phyloP scores from a whole-genome alignment of 2,888 invertebrate species.

The Apotomis betuletana region DNA sequence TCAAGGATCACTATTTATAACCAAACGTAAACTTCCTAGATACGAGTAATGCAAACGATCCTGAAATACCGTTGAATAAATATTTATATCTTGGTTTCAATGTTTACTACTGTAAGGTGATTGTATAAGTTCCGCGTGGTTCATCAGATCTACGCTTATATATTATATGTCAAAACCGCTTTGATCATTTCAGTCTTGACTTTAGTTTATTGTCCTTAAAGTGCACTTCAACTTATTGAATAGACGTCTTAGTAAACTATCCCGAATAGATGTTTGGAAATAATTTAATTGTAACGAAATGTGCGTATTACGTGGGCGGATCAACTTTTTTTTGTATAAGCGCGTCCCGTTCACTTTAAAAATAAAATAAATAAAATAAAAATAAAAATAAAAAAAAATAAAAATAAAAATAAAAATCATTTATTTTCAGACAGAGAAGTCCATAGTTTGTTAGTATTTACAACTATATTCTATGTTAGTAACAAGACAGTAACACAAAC shows the following conservation, averaged over 20 bases:
- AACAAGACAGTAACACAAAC: too few relatives aligned
- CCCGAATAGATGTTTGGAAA: not conserved
- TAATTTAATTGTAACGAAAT: too few relatives aligned
- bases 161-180: not conserved
- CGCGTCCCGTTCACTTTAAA: too few relatives aligned
- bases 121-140: conserved; percentile 18
- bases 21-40: conserved; percentile 34
- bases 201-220: conserved; percentile 6
- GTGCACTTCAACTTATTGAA: conserved; percentile 1
- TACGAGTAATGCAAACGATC: conserved; percentile 16
- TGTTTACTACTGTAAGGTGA: conserved; percentile 14
- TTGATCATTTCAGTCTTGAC: conserved; percentile 1
- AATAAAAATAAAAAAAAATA: too few relatives aligned
- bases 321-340: too few relatives aligned
- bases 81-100: conserved; percentile 22
- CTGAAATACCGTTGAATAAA: conserved; percentile 29
- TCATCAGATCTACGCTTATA: not conserved
- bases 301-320: too few relatives aligned
- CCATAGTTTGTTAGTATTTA: too few relatives aligned
- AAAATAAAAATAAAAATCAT: too few relatives aligned
- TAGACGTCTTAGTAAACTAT: not conserved
- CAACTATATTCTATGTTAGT: too few relatives aligned
- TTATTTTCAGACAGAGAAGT: too few relatives aligned
- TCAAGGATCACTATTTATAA: conserved; percentile 28
- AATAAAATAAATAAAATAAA: too few relatives aligned